Evolutionary conservation across 2,888 invertebrate species (phyloP).

Genomic region (Hyalella azteca): DNA sequence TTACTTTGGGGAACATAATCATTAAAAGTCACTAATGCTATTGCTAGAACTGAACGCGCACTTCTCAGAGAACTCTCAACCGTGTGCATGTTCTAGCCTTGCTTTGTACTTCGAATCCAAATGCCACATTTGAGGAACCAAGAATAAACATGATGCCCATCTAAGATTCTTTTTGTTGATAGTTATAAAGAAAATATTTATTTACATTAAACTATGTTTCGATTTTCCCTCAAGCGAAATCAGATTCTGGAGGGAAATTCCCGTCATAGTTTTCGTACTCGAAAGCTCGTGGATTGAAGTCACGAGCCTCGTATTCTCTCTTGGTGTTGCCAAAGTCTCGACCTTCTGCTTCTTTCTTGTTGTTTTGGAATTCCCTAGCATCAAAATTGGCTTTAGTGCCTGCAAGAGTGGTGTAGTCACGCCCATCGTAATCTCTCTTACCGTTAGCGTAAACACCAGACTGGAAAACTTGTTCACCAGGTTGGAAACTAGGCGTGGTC

Average conservation of each 20-base stretch:
- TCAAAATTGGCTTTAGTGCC: conserved; percentile 3
- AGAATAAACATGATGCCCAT: background rate
- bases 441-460: conserved; percentile 4
- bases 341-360: conserved; percentile 10
- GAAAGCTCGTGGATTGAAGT: conserved; percentile 40
- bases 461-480: background rate
- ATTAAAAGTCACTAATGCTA: too few relatives aligned
- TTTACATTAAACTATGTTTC: conserved; percentile 11
- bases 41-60: too few relatives aligned
- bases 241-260: conserved; percentile 45
- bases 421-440: conserved; percentile 8
- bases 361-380: background rate
- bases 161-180: background rate
- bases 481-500: conserved; percentile 6
- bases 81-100: too few relatives aligned
- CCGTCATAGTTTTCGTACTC: conserved; percentile 45
- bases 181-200: background rate
- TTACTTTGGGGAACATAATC: too few relatives aligned
- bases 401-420: conserved; percentile 11
- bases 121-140: background rate
- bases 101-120: conserved; percentile 21
- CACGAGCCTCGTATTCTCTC: conserved; percentile 44
- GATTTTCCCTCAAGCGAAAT: conserved; percentile 42
- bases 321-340: conserved; percentile 44
- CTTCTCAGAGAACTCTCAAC: too few relatives aligned